Evolutionary conservation across 1,140 invertebrate genomes (phyloP).

Genomic region (Amphibalanus amphitrite): DNA sequence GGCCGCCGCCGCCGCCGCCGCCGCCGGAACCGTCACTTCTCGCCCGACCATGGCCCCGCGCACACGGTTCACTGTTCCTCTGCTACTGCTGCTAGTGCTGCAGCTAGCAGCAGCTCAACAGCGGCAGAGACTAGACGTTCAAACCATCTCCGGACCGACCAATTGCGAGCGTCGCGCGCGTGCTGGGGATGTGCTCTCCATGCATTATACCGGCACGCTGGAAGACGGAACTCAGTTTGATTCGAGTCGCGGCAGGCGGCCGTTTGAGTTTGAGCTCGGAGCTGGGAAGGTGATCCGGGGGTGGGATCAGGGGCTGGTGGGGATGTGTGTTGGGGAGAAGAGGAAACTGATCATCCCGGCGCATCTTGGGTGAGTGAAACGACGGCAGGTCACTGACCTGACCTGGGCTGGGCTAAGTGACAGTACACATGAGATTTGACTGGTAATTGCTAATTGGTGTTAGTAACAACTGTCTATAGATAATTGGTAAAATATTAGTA

Average conservation of each 20-base stretch:
- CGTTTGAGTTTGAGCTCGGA: conserved; percentile 29
- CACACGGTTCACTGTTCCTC: too few species aligned
- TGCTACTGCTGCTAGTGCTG: not conserved
- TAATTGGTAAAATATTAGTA: too few species aligned
- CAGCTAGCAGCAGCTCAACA: not conserved
- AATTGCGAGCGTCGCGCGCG: conserved; percentile 64
- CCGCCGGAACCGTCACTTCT: too few species aligned
- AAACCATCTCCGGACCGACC: conserved; percentile 55
- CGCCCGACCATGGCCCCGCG: too few species aligned
- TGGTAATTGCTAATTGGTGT: too few species aligned
- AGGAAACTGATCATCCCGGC: conserved; percentile 77
- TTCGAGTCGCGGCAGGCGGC: conserved; percentile 51
- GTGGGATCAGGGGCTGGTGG: conserved; percentile 77
- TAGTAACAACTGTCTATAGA: too few species aligned
- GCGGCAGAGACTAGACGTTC: conserved; percentile 45
- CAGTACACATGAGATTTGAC: too few species aligned
- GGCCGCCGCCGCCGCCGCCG: too few species aligned
- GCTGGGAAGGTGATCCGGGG: conserved; percentile 33
- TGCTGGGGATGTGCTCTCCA: conserved; percentile 69
- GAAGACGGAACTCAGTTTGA: conserved; percentile 79
- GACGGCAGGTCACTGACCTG: not conserved
- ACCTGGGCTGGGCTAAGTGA: not conserved
- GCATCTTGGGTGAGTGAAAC: conserved; percentile 47
- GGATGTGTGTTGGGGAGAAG: conserved; percentile 91
- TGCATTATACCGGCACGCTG: conserved; percentile 83